phyloP scores from a whole-genome alignment of 2,797 vertebrate species.

The Peromyscus eremicus region DNA sequence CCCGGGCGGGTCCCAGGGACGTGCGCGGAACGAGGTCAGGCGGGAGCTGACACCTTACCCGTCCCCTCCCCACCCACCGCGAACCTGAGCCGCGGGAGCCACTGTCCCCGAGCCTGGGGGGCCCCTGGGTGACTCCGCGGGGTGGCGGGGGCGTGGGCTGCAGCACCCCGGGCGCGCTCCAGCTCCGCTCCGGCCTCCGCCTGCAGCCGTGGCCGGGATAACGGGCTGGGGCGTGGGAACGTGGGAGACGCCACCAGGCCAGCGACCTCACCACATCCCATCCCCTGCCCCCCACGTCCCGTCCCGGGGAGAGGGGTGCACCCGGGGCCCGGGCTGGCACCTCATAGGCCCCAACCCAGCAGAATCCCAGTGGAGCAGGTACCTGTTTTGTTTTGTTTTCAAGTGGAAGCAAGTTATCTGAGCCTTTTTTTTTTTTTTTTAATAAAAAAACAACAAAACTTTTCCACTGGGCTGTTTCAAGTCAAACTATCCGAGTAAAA shows the following conservation, averaged over 20 bases:
- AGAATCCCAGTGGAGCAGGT: constrained; percentile 42
- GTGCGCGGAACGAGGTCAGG: constrained; percentile 20
- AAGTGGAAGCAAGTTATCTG: not conserved
- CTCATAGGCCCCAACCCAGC: constrained; percentile 26
- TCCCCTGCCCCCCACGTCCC: not conserved
- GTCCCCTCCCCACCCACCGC: not conserved
- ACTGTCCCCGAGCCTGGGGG: constrained; percentile 1
- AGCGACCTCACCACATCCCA: not conserved
- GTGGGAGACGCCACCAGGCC: not conserved
- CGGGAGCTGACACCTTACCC: constrained; percentile 76
- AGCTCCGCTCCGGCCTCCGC: not conserved
- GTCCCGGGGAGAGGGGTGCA: not conserved
- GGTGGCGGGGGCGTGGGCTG: not conserved
- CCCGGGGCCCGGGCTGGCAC: not conserved
- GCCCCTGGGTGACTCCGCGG: not conserved
- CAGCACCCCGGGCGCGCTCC: not conserved
- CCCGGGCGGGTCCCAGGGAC: not conserved
- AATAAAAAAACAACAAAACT: constrained; percentile 1
- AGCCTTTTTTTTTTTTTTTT: not conserved
- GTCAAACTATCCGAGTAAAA: constrained; percentile 8
- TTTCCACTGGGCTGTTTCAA: constrained; percentile 8
- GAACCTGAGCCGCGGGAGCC: constrained; percentile 61
- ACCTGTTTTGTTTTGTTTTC: constrained; percentile 52
- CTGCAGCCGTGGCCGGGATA: not conserved
- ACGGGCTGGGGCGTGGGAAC: constrained; percentile 72